phyloP scores from a whole-genome alignment of 2,888 invertebrate genomes.

The Himalopsyche kuldschensis region DNA sequence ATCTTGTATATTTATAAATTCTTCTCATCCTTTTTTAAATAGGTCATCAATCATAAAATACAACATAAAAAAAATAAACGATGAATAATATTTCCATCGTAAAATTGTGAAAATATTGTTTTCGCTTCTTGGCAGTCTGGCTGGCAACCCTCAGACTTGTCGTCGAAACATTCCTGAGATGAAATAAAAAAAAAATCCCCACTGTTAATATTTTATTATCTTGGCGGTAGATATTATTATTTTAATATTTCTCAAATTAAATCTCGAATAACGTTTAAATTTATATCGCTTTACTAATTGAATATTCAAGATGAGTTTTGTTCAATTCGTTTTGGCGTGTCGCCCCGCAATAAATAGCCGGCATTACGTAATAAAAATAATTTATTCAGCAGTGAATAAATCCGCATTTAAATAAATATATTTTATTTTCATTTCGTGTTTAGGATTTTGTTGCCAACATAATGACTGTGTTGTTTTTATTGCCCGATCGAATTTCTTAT shows the following conservation, averaged over 20 bases:
- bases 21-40: neutral
- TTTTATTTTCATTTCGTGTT: neutral
- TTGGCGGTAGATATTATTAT: neutral
- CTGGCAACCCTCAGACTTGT: neutral
- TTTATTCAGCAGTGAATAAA: neutral
- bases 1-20: neutral
- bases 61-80: neutral
- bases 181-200: neutral
- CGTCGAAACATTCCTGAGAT: neutral
- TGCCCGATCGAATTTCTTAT: constrained; percentile 17
- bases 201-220: neutral
- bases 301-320: neutral
- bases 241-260: neutral
- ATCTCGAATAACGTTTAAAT: neutral
- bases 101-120: neutral
- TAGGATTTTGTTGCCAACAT: neutral
- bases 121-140: neutral
- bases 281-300: neutral
- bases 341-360: neutral
- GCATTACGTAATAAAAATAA: neutral
- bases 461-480: constrained; percentile 7
- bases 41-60: neutral
- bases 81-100: neutral
- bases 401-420: neutral
- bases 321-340: neutral